Conservation (phyloP, 2,797 vertebrate species). For the Oceanodroma leucorhoa region DNA sequence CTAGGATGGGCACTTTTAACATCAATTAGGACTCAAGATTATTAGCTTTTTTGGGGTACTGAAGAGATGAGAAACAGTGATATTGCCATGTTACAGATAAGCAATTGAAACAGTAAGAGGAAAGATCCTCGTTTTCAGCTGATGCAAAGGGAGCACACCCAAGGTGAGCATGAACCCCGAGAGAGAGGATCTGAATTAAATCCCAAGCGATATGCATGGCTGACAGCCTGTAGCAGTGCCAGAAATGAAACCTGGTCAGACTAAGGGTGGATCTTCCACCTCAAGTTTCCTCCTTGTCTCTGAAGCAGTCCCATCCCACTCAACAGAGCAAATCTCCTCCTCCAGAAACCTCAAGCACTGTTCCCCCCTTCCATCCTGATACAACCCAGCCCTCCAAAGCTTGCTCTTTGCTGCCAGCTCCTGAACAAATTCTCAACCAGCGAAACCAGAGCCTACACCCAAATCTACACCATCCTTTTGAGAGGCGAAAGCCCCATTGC, state of each 20-base stretch:
- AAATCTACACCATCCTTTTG: neutral
- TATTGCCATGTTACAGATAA: neutral
- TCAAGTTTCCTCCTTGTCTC: neutral
- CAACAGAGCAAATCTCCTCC: neutral
- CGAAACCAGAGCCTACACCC: neutral
- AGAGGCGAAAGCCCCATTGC: neutral
- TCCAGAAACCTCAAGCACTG: neutral
- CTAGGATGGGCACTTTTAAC: neutral
- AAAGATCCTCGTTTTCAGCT: neutral
- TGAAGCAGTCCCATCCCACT: neutral
- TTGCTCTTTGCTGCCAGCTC: neutral
- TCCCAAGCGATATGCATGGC: neutral
- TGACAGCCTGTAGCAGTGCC: neutral
- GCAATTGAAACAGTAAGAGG: neutral
- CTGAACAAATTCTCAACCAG: neutral
- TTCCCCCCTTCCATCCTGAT: neutral
- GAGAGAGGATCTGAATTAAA: neutral
- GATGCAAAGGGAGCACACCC: neutral
- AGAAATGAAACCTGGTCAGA: neutral
- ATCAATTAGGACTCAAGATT: neutral
- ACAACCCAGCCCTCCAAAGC: neutral
- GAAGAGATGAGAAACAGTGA: neutral
- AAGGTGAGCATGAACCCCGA: neutral
- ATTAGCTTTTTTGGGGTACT: neutral
- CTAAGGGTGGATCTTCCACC: neutral